phyloP scores from a whole-genome alignment of 2,888 invertebrate genomes.

The Serripes groenlandicus region DNA sequence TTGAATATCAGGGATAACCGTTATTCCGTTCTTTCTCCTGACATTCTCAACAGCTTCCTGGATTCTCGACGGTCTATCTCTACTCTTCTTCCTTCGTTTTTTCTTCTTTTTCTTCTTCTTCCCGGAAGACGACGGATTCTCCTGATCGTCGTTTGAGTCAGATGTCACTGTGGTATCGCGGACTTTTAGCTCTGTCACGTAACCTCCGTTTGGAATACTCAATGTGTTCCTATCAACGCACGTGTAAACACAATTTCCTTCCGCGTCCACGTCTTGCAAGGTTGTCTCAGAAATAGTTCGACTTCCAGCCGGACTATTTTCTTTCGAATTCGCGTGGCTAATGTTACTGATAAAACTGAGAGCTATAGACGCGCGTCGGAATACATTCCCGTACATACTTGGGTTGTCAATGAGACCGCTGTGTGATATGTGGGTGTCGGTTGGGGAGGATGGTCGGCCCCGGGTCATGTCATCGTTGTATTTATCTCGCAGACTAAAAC shows the following conservation, averaged over 20 bases:
- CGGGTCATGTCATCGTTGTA: slow-evolving; percentile 56
- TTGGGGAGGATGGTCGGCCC: slow-evolving; percentile 71
- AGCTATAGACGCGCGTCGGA: slow-evolving; percentile 70
- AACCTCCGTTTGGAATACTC: not conserved
- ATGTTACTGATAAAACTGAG: slow-evolving; percentile 67
- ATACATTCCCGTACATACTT: slow-evolving; percentile 74
- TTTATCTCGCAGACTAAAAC: slow-evolving; percentile 70
- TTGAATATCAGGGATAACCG: slow-evolving; percentile 21
- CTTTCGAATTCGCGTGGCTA: slow-evolving; percentile 55
- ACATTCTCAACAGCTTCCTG: slow-evolving; percentile 12
- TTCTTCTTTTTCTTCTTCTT: slow-evolving; percentile 39
- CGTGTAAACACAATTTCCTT: not conserved
- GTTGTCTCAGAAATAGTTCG: slow-evolving; percentile 14
- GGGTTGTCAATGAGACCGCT: slow-evolving; percentile 62
- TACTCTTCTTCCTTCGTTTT: slow-evolving; percentile 27
- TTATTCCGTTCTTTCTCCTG: not conserved
- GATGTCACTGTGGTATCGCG: not conserved
- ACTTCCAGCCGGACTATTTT: slow-evolving; percentile 54
- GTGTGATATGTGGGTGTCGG: slow-evolving; percentile 69
- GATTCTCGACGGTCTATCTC: slow-evolving; percentile 14
- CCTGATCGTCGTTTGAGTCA: slow-evolving; percentile 11
- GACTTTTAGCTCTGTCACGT: not conserved
- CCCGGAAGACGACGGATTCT: not conserved
- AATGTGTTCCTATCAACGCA: slow-evolving; percentile 7
- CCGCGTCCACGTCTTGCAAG: slow-evolving; percentile 34